A percentile compares a stretch with the other conserved stretches of the same genome.
Evolutionary conservation across 2,797 vertebrate species (phyloP).

Genomic region (Craterocephalus amniculus): DNA sequence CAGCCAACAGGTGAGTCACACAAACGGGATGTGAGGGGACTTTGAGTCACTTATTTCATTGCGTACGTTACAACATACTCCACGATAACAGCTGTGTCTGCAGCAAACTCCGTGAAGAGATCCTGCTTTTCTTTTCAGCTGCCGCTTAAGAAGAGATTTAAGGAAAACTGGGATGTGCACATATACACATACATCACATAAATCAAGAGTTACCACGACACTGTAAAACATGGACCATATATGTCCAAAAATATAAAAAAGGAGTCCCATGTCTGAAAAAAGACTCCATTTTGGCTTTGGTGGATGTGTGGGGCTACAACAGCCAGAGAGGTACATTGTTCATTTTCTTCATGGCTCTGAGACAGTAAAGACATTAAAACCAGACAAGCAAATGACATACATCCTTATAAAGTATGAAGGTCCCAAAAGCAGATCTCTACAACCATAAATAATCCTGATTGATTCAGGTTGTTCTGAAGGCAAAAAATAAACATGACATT

Average conservation of each 20-base stretch:
- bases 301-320: constrained; percentile 15
- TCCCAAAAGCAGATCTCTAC: neutral
- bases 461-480: neutral
- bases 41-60: neutral
- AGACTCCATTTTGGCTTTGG: constrained; percentile 23
- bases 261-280: constrained; percentile 13
- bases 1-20: constrained; percentile 35
- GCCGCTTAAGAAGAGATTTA: neutral
- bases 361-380: constrained; percentile 30
- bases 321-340: constrained; percentile 1
- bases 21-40: neutral
- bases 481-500: neutral
- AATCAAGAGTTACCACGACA: neutral
- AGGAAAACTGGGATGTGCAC: neutral
- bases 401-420: constrained; percentile 8
- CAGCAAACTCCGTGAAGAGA: neutral
- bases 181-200: neutral
- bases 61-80: neutral
- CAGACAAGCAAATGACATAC: constrained; percentile 12
- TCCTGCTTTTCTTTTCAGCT: neutral
- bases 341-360: constrained; percentile 21
- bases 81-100: neutral
- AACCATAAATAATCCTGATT: constrained; percentile 7
- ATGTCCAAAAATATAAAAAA: no score
- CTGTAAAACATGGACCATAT: neutral